A percentile compares a stretch with the other conserved stretches of the same genome.
Conservation (phyloP, 2,113 vertebrate genomes). For the Cinclus cinclus region DNA sequence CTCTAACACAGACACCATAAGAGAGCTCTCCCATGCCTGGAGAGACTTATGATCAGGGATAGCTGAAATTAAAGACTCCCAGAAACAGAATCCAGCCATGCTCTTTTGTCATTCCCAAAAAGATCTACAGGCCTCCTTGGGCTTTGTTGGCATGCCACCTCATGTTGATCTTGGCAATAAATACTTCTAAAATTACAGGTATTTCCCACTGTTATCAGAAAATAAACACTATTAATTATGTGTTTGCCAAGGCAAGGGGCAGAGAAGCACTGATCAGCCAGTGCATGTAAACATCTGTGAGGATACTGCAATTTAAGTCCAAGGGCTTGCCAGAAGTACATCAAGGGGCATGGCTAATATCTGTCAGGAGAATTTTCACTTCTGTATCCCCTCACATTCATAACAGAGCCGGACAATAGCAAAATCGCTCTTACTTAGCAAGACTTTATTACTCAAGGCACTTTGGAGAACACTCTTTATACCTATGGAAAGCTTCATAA, state of each 20-base stretch:
- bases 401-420: background rate
- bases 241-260: background rate
- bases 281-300: background rate
- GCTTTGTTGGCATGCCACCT: background rate
- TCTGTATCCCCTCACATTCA: background rate
- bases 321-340: background rate
- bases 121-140: background rate
- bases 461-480: background rate
- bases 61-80: background rate
- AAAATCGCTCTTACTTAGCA: background rate
- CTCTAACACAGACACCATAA: accelerated
- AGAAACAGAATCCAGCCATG: background rate
- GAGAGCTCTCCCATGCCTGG: background rate
- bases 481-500: background rate
- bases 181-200: background rate
- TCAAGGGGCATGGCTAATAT: background rate
- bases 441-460: background rate
- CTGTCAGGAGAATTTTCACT: background rate
- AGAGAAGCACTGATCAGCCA: background rate
- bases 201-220: background rate
- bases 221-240: background rate
- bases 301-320: background rate
- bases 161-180: background rate
- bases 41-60: background rate
- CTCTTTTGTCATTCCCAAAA: background rate